phyloP scores from a whole-genome alignment of 2,113 vertebrate genomes.

The Malurus alboscapulatus region DNA sequence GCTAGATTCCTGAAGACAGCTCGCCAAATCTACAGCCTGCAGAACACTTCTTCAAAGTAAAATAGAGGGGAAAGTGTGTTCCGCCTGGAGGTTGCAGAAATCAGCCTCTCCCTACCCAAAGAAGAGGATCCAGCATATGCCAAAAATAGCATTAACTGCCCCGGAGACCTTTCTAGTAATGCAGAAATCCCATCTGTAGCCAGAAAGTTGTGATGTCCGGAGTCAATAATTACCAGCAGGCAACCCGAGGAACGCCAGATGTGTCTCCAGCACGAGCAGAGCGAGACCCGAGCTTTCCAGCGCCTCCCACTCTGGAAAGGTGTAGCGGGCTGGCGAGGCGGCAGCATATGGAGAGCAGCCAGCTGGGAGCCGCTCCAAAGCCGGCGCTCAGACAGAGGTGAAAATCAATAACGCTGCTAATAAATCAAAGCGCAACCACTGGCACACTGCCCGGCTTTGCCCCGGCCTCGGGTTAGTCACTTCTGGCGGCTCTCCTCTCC shows the following conservation, averaged over 20 bases:
- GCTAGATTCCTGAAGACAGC: background rate
- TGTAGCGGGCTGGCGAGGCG: background rate
- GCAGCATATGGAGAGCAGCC: background rate
- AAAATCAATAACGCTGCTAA: background rate
- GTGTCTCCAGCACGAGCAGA: background rate
- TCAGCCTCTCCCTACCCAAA: background rate
- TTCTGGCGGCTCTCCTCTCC: background rate
- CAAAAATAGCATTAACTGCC: background rate
- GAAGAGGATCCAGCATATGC: background rate
- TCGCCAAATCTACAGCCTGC: background rate
- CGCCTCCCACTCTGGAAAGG: background rate
- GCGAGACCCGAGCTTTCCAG: background rate
- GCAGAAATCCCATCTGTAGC: background rate
- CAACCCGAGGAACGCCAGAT: background rate
- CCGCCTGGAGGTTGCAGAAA: background rate
- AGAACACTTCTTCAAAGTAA: background rate
- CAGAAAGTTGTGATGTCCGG: background rate
- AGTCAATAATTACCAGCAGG: background rate
- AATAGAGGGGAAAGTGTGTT: background rate
- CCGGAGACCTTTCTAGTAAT: background rate
- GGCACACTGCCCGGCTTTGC: background rate
- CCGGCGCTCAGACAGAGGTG: background rate
- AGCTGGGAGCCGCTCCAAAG: background rate
- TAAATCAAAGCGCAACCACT: background rate
- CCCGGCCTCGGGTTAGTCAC: background rate